Evolutionary conservation across 2,888 invertebrate species (phyloP).

Genomic region (Agonopterix heracliana): DNA sequence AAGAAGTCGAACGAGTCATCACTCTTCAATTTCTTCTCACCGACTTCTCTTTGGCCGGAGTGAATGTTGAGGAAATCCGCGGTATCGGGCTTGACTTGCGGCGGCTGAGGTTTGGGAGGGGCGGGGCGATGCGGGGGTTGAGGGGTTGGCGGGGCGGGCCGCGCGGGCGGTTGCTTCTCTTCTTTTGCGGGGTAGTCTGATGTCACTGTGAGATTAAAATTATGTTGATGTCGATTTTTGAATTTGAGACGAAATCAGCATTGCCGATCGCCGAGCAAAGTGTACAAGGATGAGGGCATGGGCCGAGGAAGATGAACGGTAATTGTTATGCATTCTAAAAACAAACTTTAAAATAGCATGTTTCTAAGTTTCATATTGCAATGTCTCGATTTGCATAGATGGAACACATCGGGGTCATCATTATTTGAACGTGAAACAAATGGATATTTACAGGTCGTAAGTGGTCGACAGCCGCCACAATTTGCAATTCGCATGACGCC

Average conservation of each 20-base stretch:
- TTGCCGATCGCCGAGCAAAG: not conserved
- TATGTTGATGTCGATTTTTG: not conserved
- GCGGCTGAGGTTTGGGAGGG: constrained; percentile 33
- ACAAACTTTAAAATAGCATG: no score
- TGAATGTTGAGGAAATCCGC: constrained; percentile 1
- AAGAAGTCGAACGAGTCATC: constrained; percentile 78
- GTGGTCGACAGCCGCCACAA: no score
- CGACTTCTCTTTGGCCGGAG: constrained; percentile 13
- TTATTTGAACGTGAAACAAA: no score
- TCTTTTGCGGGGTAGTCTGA: constrained; percentile 44
- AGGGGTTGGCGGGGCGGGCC: constrained; percentile 27
- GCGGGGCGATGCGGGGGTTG: constrained; percentile 27
- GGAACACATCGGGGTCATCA: no score
- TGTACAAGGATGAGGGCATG: not conserved
- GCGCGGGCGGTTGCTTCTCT: constrained; percentile 43
- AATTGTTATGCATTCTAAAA: no score
- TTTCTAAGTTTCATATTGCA: no score
- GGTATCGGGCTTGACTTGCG: not conserved
- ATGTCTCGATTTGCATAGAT: no score
- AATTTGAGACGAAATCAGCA: not conserved
- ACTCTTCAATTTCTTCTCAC: constrained; percentile 44
- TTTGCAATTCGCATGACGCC: no score
- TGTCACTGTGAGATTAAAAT: constrained; percentile 38
- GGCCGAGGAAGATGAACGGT: no score
- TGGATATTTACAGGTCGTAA: no score